Percentiles rank a stretch among this genome's conserved stretches.
Evolutionary conservation across 2,888 invertebrate genomes (phyloP).

Genomic region (Acanthoscelides obtectus): DNA sequence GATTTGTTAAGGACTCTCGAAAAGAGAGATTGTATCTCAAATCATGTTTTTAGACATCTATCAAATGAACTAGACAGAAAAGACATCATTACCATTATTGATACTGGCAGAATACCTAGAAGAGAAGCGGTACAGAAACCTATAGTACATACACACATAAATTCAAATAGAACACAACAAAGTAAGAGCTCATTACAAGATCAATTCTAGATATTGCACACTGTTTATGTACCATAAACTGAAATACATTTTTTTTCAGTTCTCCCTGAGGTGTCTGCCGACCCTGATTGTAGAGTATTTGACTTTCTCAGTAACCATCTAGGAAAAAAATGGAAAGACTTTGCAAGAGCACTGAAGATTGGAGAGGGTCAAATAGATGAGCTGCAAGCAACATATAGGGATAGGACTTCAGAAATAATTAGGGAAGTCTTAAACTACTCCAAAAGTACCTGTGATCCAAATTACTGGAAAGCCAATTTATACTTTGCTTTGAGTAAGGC

Average conservation of each 20-base stretch:
- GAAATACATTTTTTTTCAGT: conserved; percentile 14
- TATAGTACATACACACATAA: too few species aligned
- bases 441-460: conserved; percentile 23
- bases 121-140: neutral
- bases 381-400: conserved; percentile 22
- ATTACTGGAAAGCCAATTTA: conserved; percentile 25
- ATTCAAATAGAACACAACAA: neutral
- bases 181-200: neutral
- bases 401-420: conserved; percentile 23
- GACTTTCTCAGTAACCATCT: conserved; percentile 28
- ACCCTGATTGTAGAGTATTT: conserved; percentile 20
- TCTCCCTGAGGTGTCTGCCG: conserved; percentile 7
- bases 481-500: conserved; percentile 31
- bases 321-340: conserved; percentile 37
- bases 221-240: neutral
- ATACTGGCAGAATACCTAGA: neutral
- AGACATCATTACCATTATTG: neutral
- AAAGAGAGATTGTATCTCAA: conserved; percentile 26
- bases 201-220: neutral
- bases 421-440: conserved; percentile 28
- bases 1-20: conserved; percentile 30
- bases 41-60: conserved; percentile 1
- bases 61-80: neutral
- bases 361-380: conserved; percentile 37
- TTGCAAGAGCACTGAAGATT: conserved; percentile 34